Conservation (phyloP, 2,888 invertebrate genomes). For the Phyllotreta striolata region DNA sequence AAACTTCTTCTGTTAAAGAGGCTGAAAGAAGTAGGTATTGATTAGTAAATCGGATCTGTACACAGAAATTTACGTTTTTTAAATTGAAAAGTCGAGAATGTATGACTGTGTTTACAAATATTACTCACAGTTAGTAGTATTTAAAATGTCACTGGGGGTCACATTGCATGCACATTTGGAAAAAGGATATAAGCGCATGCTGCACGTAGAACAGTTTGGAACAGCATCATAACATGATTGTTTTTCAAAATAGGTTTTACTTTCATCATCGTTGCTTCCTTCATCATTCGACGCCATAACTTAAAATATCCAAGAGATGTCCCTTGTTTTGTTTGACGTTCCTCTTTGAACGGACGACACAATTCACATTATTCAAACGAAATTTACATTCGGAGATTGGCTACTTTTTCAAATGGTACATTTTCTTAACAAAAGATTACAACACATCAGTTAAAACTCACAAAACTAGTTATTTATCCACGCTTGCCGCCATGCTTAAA, state of each 20-base stretch:
- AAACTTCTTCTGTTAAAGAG: constrained; percentile 37
- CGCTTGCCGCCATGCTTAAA: constrained; percentile 55
- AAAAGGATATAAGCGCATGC: constrained; percentile 41
- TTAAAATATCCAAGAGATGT: constrained; percentile 38
- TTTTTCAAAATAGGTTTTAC: constrained; percentile 48
- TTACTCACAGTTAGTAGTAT: constrained; percentile 44
- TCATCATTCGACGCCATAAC: constrained; percentile 56
- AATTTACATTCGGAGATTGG: constrained; percentile 16
- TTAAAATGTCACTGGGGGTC: constrained; percentile 43
- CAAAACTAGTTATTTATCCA: constrained; percentile 49
- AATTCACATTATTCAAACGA: constrained; percentile 36
- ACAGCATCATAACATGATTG: constrained; percentile 35
- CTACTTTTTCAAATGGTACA: constrained; percentile 17
- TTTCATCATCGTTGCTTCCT: constrained; percentile 52
- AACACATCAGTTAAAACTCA: constrained; percentile 39
- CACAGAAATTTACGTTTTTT: constrained; percentile 7
- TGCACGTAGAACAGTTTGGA: constrained; percentile 39
- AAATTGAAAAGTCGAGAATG: constrained; percentile 15
- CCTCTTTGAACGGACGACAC: constrained; percentile 20
- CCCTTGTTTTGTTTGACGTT: constrained; percentile 37
- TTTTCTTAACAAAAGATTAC: constrained; percentile 34
- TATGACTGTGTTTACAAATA: constrained; percentile 41
- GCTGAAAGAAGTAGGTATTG: constrained; percentile 28
- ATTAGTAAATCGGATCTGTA: neutral
- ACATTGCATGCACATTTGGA: constrained; percentile 47